Base-by-base conservation (phyloP, 2,888 invertebrate species). In the Penaeus monodon region DNA sequence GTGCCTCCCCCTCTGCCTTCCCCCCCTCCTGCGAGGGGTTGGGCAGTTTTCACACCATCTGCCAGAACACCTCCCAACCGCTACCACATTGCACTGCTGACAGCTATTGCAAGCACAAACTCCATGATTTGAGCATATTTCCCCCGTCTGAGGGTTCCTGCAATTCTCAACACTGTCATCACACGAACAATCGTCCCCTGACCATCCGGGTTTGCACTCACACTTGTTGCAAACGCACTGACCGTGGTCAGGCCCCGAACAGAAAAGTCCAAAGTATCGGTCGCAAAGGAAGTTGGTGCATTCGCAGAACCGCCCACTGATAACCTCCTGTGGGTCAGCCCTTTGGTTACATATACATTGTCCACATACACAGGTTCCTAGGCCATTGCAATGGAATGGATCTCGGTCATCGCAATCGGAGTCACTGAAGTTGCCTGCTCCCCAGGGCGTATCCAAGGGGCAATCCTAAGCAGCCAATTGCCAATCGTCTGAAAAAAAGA, bases 21-120 rank as follows among this genome's bases (percentile, higher is more conserved):
- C 2, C 17, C 17, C 17, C 57, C 57, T 57, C 57, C 57, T 14
- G 14, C 4, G 17, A 0, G 17, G 17, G 57, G 3, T 96, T 2
- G 98, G 97, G 91, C 99, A 99, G 91, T 96, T 96, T 92, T 99
- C 98, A 92, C 99, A 99, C 92, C 95, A 97, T 91, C 95, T 94
- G 66, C 99, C 99, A 1, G 96, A 96, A 91, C 95, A 97, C 88
- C 95, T 94, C 44, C 94, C 94, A 81, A 94, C 94, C n/a, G 94
- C 95, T 0, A 94, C 94, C 65, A 94, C 93, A 90, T 94, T 94
- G 92, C 97, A 98, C 90, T 44, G 44, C 8, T 95, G 94, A 93
- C 99, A 99, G 91, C 94, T 94, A 6, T 98, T 98, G 92, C 99
- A 99, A 73, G 95, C 95, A 92, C 99, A 99, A 85, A 94, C 94